Percentiles rank a stretch among this genome's conserved stretches.
Evolutionary conservation across 92 coral and sea anemone genomes (phyloP).

Genomic region (Desmophyllum pertusum): DNA sequence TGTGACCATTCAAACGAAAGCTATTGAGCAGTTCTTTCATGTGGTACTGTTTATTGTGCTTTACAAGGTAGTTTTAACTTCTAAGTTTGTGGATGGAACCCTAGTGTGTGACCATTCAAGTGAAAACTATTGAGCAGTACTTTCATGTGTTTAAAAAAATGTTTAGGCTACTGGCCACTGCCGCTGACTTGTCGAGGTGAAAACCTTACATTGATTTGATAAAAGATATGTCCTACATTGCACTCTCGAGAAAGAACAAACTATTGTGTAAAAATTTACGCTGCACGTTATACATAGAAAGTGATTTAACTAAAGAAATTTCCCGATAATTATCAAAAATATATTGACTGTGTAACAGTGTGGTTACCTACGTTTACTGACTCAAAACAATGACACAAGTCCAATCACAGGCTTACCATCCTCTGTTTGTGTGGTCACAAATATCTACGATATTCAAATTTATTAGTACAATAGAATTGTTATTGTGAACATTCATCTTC

Average conservation of each 20-base stretch:
- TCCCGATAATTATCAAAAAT: not conserved
- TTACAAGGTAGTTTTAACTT: no score
- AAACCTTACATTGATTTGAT: not conserved
- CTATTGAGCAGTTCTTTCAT: no score
- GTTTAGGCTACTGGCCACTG: not conserved
- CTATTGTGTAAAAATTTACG: not conserved
- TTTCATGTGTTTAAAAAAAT: not conserved
- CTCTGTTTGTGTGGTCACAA: no score
- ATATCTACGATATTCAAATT: no score
- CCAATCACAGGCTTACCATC: no score
- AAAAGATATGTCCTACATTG: not conserved
- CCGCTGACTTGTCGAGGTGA: not conserved
- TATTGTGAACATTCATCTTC: no score
- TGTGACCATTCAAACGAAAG: no score
- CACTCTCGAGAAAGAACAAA: not conserved
- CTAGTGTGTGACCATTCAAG: not conserved
- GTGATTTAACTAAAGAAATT: not conserved
- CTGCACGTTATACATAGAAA: not conserved
- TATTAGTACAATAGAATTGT: no score
- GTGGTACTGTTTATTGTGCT: no score
- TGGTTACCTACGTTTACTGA: not conserved
- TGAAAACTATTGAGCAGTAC: conserved; percentile 9
- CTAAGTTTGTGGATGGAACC: not conserved
- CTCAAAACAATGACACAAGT: no score
- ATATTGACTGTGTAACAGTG: not conserved